Evolutionary conservation across 1,140 invertebrate genomes (phyloP), one percentile per base, ranked within the genome.

Genomic region (Trichonephila clavata): DNA sequence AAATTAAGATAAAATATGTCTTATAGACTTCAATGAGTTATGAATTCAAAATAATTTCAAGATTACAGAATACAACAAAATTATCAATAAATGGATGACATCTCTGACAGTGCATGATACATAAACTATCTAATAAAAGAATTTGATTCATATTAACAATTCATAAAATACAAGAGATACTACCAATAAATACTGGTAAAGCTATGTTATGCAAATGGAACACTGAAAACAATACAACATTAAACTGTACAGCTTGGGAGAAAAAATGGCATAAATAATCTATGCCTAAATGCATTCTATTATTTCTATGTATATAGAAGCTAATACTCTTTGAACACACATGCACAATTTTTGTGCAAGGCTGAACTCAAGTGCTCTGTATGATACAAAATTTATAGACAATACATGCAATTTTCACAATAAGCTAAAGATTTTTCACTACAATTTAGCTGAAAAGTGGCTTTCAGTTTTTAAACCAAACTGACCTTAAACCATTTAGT

Each of bases 231-330:
- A 60, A 77, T 21, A 77, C 32, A 89, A 89, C 87, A 89, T 57
- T 65, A 89, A 89, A 89, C 61, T 71, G 59, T 89, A 89, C 32
- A 89, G 65, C 18, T 32, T 57, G 61, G 50, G 84, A 43, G 61
- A 71, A 57, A 71, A 57, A 59, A 77, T 57, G 71, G 83, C 83
- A 50, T 77, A 27, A 87, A 87, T 27, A 27, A 84, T 39, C 86
- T 87, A 87, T 87, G 39, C 61, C 32, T 87, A 87, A 87, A 87
- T 65, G 24, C 61, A 63, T 87, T 43, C 57, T 84, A 57, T 84
- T 8, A 84, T n/a, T n/a, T 16, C 57, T 50, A 39, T 39, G 32
- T 39, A 39, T 39, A 3, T 39, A n/a, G 7, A 57, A 84, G 81
- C 81, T 84, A 84, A 50, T 57, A 50, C 21, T 84, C 50, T 84